These are phyloP conservation scores for Alectura lathami DNA, from an alignment of 2,113 vertebrate species.

Conservation along the genomic window DNA sequence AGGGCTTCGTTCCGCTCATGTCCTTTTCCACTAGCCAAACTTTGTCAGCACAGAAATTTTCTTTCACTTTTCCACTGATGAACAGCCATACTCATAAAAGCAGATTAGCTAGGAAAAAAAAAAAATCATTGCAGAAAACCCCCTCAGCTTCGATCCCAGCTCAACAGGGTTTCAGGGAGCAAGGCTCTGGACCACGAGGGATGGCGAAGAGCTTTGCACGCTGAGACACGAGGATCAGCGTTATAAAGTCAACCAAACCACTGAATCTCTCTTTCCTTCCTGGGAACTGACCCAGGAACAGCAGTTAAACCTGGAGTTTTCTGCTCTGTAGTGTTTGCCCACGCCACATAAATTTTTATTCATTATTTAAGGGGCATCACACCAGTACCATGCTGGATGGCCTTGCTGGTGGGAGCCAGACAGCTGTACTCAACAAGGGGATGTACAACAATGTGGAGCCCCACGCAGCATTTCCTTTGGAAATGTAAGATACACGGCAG, in stretches of 20 bases:
- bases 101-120: neutral
- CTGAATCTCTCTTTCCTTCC: neutral
- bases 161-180: neutral
- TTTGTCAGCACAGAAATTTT: neutral
- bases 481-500: neutral
- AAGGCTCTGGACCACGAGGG: neutral
- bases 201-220: neutral
- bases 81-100: neutral
- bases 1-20: neutral
- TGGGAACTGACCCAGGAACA: neutral
- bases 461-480: neutral
- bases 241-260: neutral
- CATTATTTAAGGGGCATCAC: neutral
- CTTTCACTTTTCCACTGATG: neutral
- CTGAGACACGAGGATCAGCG: neutral
- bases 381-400: neutral
- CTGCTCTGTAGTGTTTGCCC: neutral
- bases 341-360: neutral
- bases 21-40: neutral
- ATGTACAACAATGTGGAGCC: neutral
- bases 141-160: neutral
- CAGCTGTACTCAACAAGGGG: neutral
- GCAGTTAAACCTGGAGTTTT: neutral
- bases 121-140: neutral
- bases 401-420: neutral